Conservation (phyloP, 2,888 invertebrate species). For the Thereva nobilitata region DNA sequence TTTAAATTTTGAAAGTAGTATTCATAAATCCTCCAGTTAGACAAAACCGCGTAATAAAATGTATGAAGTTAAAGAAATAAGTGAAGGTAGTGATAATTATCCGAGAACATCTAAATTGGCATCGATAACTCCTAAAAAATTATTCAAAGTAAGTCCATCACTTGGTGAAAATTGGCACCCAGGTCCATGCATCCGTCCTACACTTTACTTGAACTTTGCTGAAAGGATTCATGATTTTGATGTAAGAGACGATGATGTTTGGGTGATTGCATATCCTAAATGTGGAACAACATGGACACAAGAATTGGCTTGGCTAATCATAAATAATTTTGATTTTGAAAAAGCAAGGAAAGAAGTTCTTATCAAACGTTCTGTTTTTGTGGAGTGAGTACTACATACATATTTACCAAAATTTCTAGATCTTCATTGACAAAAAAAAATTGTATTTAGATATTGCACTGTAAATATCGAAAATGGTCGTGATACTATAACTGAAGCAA, state of each 20-base stretch:
- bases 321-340: conserved; percentile 34
- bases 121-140: background rate
- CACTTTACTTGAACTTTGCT: conserved; percentile 1
- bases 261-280: conserved; percentile 18
- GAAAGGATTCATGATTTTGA: conserved; percentile 26
- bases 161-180: conserved; percentile 5
- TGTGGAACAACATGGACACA: conserved; percentile 38
- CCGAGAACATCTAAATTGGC: background rate
- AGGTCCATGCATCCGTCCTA: background rate
- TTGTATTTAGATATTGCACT: too few relatives aligned
- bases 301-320: conserved; percentile 33
- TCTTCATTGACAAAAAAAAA: too few relatives aligned
- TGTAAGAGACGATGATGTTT: conserved; percentile 29
- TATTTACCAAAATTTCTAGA: too few relatives aligned
- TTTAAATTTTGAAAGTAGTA: too few relatives aligned
- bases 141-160: background rate
- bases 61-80: too few relatives aligned
- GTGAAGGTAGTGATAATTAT: too few relatives aligned
- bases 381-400: conserved; percentile 18
- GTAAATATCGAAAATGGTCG: background rate
- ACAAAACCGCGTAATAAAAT: too few relatives aligned
- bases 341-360: conserved; percentile 3
- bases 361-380: conserved; percentile 19
- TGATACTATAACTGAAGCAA: conserved; percentile 40
- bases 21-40: too few relatives aligned